Conservation (phyloP, 1,140 invertebrate species). For the Araneus ventricosus region DNA sequence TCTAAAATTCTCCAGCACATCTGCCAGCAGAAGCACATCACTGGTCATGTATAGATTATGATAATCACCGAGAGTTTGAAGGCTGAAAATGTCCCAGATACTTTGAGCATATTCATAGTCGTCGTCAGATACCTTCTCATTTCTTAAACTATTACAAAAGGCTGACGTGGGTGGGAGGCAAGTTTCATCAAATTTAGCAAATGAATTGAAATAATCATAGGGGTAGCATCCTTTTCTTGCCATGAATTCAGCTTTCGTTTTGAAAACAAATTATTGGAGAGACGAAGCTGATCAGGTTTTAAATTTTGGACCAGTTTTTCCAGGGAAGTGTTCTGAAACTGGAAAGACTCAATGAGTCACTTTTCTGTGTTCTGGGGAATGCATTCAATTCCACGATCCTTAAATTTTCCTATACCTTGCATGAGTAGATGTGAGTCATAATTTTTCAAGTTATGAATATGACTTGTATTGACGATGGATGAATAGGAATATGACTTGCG, state of each 20-base stretch:
- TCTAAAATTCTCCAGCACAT: conserved; percentile 42
- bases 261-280: not conserved
- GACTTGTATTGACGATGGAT: no score
- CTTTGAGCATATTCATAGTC: conserved; percentile 36
- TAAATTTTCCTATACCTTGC: not conserved
- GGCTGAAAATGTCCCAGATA: not conserved
- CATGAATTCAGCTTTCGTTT: not conserved
- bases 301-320: not conserved
- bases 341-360: not conserved
- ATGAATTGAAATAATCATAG: not conserved
- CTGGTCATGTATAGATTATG: conserved; percentile 20
- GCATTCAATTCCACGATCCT: not conserved
- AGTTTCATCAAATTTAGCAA: conserved; percentile 5
- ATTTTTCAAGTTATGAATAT: not conserved
- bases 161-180: not conserved
- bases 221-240: not conserved
- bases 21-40: conserved; percentile 15
- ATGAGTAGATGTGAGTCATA: not conserved
- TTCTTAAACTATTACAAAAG: conserved; percentile 4
- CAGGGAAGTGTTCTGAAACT: not conserved
- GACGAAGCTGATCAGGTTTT: not conserved
- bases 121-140: not conserved
- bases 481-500: not conserved
- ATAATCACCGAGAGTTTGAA: not conserved
- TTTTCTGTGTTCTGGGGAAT: not conserved